phyloP scores from a whole-genome alignment of 2,113 vertebrate species.

The Limnothrissa miodon region DNA sequence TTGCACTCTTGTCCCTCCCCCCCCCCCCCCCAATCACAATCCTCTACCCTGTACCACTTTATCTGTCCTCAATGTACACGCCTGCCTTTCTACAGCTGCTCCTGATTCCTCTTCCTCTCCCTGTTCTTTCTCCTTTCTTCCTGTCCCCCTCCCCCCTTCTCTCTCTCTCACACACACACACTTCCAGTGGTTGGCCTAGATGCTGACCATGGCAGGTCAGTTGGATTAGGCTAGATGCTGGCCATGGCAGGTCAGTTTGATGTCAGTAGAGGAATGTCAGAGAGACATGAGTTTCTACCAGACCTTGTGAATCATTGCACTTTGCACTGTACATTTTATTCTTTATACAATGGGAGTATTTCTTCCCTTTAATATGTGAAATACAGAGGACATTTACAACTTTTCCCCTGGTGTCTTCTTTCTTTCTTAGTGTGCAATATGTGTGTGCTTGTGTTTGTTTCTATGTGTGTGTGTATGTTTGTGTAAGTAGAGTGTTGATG shows the following conservation, averaged over 20 bases:
- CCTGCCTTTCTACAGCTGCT: not conserved
- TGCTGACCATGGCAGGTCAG: constrained; percentile 1
- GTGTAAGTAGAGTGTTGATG: not conserved
- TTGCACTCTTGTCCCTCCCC: not conserved
- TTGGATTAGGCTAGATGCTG: not conserved
- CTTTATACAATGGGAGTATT: constrained; percentile 30
- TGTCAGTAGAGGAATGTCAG: constrained; percentile 12
- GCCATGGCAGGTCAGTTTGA: not conserved
- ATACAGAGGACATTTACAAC: constrained; percentile 38
- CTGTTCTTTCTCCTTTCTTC: not conserved
- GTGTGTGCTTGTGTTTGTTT: constrained; percentile 10
- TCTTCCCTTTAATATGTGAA: constrained; percentile 39
- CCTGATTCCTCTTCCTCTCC: not conserved
- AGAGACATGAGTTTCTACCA: constrained; percentile 19
- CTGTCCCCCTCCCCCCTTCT: not conserved
- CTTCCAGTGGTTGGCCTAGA: not conserved
- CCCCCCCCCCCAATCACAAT: not conserved
- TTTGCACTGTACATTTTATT: constrained; percentile 59
- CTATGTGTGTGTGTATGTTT: not conserved
- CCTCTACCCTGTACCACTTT: not conserved
- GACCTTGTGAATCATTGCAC: constrained; percentile 62
- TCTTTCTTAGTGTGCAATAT: constrained; percentile 10
- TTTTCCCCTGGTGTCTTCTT: not conserved
- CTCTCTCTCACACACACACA: not conserved
- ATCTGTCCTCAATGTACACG: not conserved